Percentiles rank a stretch among this genome's conserved stretches.
These are phyloP conservation scores for Cephalopterus ornatus DNA, from an alignment of 2,113 vertebrate genomes.

Conservation along the genomic window DNA sequence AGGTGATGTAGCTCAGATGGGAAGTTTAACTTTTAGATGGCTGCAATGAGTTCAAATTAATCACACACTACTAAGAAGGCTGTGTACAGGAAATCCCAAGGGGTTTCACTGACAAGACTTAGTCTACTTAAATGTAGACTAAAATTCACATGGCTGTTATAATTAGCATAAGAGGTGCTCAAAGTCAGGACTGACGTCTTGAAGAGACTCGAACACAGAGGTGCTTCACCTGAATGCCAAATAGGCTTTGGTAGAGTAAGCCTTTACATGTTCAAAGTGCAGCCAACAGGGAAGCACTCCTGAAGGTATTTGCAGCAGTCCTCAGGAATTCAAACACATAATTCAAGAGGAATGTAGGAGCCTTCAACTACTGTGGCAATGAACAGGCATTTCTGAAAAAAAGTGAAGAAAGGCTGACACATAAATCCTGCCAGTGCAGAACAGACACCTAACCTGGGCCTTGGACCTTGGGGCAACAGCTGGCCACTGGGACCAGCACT, in stretches of 20 bases:
- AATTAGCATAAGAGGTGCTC: not conserved
- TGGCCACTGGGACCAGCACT: not conserved
- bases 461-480: not conserved
- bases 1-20: not conserved
- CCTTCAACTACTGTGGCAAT: not conserved
- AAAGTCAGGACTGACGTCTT: not conserved
- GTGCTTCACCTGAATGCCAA: not conserved
- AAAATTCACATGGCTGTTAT: not conserved
- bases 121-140: not conserved
- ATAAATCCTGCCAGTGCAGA: not conserved
- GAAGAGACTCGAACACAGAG: not conserved
- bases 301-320: not conserved
- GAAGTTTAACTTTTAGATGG: not conserved
- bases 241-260: not conserved
- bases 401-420: not conserved
- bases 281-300: not conserved
- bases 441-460: not conserved
- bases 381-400: not conserved
- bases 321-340: accelerated
- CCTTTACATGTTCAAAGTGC: not conserved
- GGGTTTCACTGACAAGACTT: not conserved
- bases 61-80: not conserved
- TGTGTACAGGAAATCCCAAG: not conserved
- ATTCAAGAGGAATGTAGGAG: accelerated
- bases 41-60: not conserved